phyloP scores from a whole-genome alignment of 2,113 vertebrate species.

The Heloderma charlesbogerti region DNA sequence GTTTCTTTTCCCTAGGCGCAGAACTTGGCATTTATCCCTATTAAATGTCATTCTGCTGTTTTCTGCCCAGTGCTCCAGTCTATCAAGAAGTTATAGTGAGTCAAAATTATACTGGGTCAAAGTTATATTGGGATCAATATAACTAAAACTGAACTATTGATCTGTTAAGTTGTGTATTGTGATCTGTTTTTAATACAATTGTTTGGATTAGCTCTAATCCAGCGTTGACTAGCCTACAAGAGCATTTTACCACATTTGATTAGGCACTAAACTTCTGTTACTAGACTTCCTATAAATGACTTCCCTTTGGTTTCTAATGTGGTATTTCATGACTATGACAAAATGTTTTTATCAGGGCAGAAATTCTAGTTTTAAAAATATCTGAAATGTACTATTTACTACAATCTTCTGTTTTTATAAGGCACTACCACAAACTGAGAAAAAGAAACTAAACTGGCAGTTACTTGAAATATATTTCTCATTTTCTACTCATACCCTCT shows the following conservation, averaged over 20 bases:
- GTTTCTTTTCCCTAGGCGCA: no score
- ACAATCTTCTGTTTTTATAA: neutral
- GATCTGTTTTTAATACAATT: neutral
- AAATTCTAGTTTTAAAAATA: neutral
- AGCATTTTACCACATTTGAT: neutral
- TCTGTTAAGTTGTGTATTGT: neutral
- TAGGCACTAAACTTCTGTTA: neutral
- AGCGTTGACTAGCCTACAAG: neutral
- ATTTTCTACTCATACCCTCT: neutral
- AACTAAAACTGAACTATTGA: neutral
- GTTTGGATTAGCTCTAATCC: neutral
- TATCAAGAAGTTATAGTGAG: no score
- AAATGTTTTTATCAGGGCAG: no score
- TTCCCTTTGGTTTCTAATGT: neutral
- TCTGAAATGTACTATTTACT: neutral
- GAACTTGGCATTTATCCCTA: no score
- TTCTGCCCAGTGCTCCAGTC: no score
- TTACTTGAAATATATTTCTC: neutral
- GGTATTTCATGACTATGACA: neutral
- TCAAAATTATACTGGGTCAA: no score
- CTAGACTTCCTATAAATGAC: neutral
- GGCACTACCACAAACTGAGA: neutral
- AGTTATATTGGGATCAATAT: no score
- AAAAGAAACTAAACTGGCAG: neutral
- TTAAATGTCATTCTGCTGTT: no score